Base-by-base conservation (phyloP, 2,113 vertebrate species). In the Cnemophilus loriae region DNA sequence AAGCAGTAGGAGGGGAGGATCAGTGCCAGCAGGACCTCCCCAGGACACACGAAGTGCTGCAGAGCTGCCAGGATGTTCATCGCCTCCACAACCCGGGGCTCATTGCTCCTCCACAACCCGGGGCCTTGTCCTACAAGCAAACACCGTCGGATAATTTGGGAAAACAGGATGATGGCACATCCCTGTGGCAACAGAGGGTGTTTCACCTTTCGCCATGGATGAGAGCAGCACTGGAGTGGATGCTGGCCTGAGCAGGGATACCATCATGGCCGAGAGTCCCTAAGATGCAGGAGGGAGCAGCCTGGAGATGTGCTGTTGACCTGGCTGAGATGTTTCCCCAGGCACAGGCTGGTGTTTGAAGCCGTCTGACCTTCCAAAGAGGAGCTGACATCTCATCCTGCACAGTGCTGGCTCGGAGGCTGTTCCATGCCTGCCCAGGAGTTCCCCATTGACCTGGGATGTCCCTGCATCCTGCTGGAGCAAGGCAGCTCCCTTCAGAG, bases 211-310 rank as follows among this genome's bases (percentile, higher is more conserved):
- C 1, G 0, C 53, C 3, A 0, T 52, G 86, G 67, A 39, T 37
- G 49, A 76, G 39, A 16, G 39, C 0, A 0, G 39, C 49, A 42
- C 44, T 1, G 1, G 22, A 10, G 74, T 0, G 0, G 24, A 11
- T 49, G 53, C 53, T 55, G 57, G 22, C 22, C 59, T 12, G 27
- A 24, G 42, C 26, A 27, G 2, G 16, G 84, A 21, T 14, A 23
- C 33, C 14, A 5, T 28, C 1, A 2, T 13, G 41, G 59, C 71
- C 24, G 12, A 20, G 19, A 56, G n/a, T 50, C 17, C 65, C 59
- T 7, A 35, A 16, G 64, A 37, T 4, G 10, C 84, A 41, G 59
- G 46, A 65, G 30, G 50, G 64, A 90, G 32, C 49, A 39, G 20
- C 69, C 32, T 2, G 2, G n/a, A 63, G 87, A 81, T 1, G 3